Evolutionary conservation across 2,113 vertebrate genomes (phyloP), one percentile per base, ranked within the genome.

Genomic region (Cololabis saira): DNA sequence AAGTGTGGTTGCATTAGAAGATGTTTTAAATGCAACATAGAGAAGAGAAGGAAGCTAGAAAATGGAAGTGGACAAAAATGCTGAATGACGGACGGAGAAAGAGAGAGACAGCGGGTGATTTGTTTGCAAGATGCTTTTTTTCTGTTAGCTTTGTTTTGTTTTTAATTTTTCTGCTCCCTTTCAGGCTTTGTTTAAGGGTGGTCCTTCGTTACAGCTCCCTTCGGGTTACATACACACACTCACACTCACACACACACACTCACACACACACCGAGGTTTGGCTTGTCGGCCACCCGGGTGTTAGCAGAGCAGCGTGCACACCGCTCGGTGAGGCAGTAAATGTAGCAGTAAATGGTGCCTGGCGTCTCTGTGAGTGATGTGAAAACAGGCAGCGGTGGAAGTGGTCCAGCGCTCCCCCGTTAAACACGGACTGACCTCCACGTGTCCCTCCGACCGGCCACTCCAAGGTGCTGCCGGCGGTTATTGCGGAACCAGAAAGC

Each of bases 151-250:
- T 59, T 73, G 74, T 27, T 76, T 2, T 4, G 6, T 17, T 42
- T 5, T 22, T 0, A 3, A 4, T 21, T 43, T 47, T 48, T 0
- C 68, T 55, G 42, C 57, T 75, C 14, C n/a, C 79, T 79, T 51
- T 75, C 18, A 9, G 70, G 78, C 37, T 62, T 53, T 59, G 65
- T 86, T 74, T 67, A 66, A 84, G 75, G 87, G 88, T 90, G 85
- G 90, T 84, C 88, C 70, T 55, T n/a, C 55, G 56, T 21, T 81
- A 53, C 65, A 52, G 67, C 60, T 67, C 5, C 17, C 74, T 68
- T 69, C 19, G 45, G 30, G 24, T 81, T 81, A 81, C 61, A 76
- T 61, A 58, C 24, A 44, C 17, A 62, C 64, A 55, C 48, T 51
- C 53, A 41, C 14, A 12, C 51, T 19, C 59, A 42, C 40, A 18